Conservation (phyloP, 2,797 vertebrate species). For the Sebastes miniatus region DNA sequence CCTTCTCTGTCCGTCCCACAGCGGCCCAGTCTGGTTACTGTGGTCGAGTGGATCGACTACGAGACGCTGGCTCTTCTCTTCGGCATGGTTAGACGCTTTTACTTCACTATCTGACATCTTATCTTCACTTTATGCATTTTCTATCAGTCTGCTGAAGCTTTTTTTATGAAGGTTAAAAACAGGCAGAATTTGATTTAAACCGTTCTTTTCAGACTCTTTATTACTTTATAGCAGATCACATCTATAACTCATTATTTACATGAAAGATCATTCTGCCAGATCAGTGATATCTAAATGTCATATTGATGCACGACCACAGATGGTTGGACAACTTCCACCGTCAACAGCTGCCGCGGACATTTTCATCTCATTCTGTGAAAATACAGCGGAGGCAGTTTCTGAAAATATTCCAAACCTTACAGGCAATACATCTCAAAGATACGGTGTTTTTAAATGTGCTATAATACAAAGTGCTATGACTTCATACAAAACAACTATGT, state of each 20-base stretch:
- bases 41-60: slow-evolving; percentile 98
- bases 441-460: fast-evolving
- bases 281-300: background rate
- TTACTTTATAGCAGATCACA: background rate
- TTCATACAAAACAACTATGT: background rate
- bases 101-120: background rate
- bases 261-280: background rate
- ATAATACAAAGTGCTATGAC: background rate
- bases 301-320: slow-evolving; percentile 4
- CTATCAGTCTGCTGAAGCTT: background rate
- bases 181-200: background rate
- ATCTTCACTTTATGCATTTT: too few relatives aligned
- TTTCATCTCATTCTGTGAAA: background rate
- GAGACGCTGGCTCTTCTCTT: slow-evolving; percentile 95
- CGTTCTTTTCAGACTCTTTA: background rate
- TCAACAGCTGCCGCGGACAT: slow-evolving; percentile 21
- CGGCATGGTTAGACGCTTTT: slow-evolving; percentile 89
- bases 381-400: background rate
- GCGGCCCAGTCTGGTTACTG: slow-evolving; percentile 91
- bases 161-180: background rate
- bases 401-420: background rate
- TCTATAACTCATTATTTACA: background rate
- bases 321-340: slow-evolving; percentile 23
- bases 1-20: slow-evolving; percentile 62
- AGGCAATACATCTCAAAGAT: background rate